phyloP scores from a whole-genome alignment of 2,113 vertebrate genomes.

The Mugil cephalus region DNA sequence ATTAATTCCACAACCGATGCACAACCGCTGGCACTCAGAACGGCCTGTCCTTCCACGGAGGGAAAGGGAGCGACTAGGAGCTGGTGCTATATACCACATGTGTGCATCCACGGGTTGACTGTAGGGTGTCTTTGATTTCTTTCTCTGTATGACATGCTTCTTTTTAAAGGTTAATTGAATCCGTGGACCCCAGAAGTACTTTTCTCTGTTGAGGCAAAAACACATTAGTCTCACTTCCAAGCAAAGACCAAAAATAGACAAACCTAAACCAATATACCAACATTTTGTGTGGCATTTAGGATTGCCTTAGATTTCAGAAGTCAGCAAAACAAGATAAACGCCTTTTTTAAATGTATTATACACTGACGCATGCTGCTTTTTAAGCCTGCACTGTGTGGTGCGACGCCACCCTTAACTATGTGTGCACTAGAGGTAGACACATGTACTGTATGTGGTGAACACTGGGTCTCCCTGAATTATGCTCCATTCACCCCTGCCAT shows the following conservation, averaged over 20 bases:
- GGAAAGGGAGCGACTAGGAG: constrained; percentile 35
- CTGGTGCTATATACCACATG: constrained; percentile 35
- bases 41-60: constrained; percentile 32
- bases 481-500: constrained; percentile 61
- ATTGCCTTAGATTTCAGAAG: not conserved
- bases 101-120: constrained; percentile 38
- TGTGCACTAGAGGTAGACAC: constrained; percentile 10
- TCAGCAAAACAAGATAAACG: not conserved
- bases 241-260: constrained; percentile 53
- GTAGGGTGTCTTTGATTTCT: constrained; percentile 34
- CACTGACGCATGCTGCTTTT: not conserved
- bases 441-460: constrained; percentile 53
- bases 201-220: constrained; percentile 59
- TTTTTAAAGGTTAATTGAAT: constrained; percentile 82
- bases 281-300: constrained; percentile 32
- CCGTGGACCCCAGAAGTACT: constrained; percentile 72
- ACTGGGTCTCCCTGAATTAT: constrained; percentile 68
- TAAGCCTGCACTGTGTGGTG: not conserved
- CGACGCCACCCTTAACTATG: not conserved
- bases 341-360: not conserved
- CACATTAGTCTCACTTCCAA: constrained; percentile 45
- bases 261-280: constrained; percentile 30
- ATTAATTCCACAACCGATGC: constrained; percentile 48
- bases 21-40: constrained; percentile 1
- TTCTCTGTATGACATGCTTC: constrained; percentile 55